Evolutionary conservation across 2,797 vertebrate species (phyloP), one percentile per base, ranked within the genome.

Genomic region (Hypotaenidia philippensis): DNA sequence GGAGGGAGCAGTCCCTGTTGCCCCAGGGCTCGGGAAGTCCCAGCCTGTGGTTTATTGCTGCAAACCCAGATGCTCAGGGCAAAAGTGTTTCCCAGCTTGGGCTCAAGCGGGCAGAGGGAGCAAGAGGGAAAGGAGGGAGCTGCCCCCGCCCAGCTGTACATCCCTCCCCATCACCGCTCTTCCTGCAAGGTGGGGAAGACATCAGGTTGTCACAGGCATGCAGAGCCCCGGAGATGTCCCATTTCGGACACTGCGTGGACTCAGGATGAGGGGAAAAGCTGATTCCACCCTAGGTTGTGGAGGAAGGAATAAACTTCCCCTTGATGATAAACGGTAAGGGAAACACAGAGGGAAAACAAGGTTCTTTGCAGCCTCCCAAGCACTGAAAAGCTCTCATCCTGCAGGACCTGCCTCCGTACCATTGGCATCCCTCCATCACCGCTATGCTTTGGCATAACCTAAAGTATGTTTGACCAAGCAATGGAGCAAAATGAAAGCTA

Each of bases 241-340:
- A 29, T 90, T 66, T 26, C 0, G 0, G 41, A 4, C 23, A 12
- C 13, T 4, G 3, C 5, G 1, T 5, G 52, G 9, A 14, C 45
- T 72, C 15, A 21, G 61, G n/a, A 27, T 34, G 36, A 82, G n/a
- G 59, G n/a, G 19, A 60, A 41, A 63, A 0, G 2, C 36, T 5
- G 1, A 9, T 75, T 21, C 40, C 69, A 78, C 45, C 74, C 52
- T 15, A 31, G n/a, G 9, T 9, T 61, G 31, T 25, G 53, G 34
- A n/a, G 27, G 47, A 87, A 84, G 45, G 59, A 76, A 34, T 21
- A 50, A 32, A 79, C 44, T 65, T 79, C 32, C 47, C 21, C 34
- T 57, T 41, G 47, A 27, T 44, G 60, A 44, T 61, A 38, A 71
- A 75, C 2, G 13, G 49, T 11, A 40, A 0, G 0, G 70, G 70